Percentiles rank a stretch among this genome's conserved stretches.
Evolutionary conservation across 2,113 vertebrate species (phyloP).

Genomic region (Myrmophylax atrothorax): DNA sequence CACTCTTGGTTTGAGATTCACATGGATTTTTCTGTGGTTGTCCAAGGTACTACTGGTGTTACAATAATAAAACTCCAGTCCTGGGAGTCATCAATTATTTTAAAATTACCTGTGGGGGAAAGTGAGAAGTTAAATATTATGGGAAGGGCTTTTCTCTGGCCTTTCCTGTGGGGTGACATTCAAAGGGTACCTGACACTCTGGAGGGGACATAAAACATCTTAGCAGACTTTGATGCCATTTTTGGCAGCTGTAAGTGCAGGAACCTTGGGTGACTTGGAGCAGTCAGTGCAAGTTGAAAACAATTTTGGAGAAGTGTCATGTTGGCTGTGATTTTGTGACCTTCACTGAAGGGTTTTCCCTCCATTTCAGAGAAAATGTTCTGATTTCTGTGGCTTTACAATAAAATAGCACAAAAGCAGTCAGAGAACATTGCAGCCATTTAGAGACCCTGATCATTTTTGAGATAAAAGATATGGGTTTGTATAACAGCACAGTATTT

Average conservation of each 20-base stretch:
- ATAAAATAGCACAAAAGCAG: background rate
- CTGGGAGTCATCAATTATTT: background rate
- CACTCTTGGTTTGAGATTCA: rapidly evolving
- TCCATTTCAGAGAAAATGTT: rapidly evolving
- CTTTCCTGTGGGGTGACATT: rapidly evolving
- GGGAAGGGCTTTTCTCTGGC: background rate
- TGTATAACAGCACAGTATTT: rapidly evolving
- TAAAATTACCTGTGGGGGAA: background rate
- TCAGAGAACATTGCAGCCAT: rapidly evolving
- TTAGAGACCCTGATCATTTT: background rate
- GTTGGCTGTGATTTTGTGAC: background rate
- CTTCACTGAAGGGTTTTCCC: background rate
- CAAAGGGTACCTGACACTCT: background rate
- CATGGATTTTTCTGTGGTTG: background rate
- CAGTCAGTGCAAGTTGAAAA: background rate
- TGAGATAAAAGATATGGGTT: rapidly evolving
- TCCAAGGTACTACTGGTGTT: background rate
- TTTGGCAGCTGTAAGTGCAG: background rate
- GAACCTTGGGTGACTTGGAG: background rate
- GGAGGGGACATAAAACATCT: background rate
- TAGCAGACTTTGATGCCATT: background rate
- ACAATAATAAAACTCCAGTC: background rate
- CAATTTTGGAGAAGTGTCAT: background rate
- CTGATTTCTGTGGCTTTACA: background rate
- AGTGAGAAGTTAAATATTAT: background rate